A percentile compares a stretch with the other conserved stretches of the same genome.
phyloP scores from a whole-genome alignment of 2,797 vertebrate genomes.

The Nasua narica region DNA sequence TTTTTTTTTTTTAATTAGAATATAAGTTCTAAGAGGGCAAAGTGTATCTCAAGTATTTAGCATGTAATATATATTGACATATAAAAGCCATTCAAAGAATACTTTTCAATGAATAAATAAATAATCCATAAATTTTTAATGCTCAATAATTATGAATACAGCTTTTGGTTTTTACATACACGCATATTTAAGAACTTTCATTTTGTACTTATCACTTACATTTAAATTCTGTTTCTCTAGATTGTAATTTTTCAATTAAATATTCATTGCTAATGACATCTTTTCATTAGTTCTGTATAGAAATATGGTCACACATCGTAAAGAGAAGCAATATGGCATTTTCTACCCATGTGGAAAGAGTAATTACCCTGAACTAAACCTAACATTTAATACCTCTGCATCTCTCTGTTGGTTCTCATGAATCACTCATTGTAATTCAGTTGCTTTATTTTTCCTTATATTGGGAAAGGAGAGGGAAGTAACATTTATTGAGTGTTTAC shows the following conservation, averaged over 20 bases:
- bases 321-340: slow-evolving; percentile 44
- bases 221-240: slow-evolving; percentile 24
- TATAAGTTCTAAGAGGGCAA: background rate
- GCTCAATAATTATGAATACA: background rate
- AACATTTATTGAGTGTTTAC: background rate
- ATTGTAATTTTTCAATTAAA: slow-evolving; percentile 58
- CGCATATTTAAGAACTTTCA: background rate
- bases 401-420: background rate
- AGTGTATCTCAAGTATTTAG: background rate
- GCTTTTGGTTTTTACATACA: slow-evolving; percentile 2
- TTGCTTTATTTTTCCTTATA: background rate
- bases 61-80: background rate
- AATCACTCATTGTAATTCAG: background rate
- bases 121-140: slow-evolving; percentile 17
- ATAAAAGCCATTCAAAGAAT: background rate
- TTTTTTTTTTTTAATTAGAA: too few species aligned
- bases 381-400: slow-evolving; percentile 12
- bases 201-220: slow-evolving; percentile 11
- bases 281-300: slow-evolving; percentile 39
- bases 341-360: slow-evolving; percentile 26
- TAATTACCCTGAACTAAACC: slow-evolving; percentile 39
- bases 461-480: background rate
- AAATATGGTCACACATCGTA: slow-evolving; percentile 44
- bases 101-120: slow-evolving; percentile 28
- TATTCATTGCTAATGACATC: slow-evolving; percentile 53